Percentiles rank a stretch among this genome's conserved stretches.
phyloP scores from a whole-genome alignment of 2,888 invertebrate species.

The Pseudococcus viburni region DNA sequence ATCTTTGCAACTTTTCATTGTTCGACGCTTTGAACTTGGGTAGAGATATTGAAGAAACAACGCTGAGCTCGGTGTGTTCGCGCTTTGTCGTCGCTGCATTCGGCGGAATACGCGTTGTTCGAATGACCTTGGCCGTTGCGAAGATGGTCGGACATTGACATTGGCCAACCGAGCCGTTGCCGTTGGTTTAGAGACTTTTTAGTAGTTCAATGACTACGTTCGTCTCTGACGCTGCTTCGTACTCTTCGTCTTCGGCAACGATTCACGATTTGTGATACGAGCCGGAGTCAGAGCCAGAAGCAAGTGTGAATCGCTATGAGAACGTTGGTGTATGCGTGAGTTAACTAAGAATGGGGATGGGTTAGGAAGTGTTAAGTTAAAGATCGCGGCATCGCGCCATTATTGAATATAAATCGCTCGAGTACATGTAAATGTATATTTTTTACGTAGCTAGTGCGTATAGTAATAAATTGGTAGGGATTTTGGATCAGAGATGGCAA shows the following conservation, averaged over 20 bases:
- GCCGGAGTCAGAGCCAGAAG: not conserved
- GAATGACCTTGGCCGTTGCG: constrained; percentile 66
- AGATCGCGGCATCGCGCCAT: constrained; percentile 26
- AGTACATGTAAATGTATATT: constrained; percentile 17
- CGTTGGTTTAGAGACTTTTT: constrained; percentile 63
- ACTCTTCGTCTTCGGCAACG: not conserved
- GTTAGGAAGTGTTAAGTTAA: constrained; percentile 15
- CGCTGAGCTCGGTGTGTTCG: not conserved
- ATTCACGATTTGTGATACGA: constrained; percentile 2
- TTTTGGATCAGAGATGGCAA: not conserved
- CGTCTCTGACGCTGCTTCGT: constrained; percentile 49
- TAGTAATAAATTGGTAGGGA: not conserved
- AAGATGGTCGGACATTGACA: constrained; percentile 66
- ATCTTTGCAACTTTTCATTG: constrained; percentile 25
- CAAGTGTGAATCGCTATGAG: not conserved
- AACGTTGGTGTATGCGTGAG: constrained; percentile 19
- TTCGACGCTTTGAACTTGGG: not conserved
- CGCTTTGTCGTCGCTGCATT: constrained; percentile 43
- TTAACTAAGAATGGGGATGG: constrained; percentile 1
- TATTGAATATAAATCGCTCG: constrained; percentile 44
- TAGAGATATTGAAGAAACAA: constrained; percentile 3
- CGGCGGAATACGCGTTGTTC: constrained; percentile 58
- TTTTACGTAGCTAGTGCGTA: not conserved
- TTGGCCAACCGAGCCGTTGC: constrained; percentile 65
- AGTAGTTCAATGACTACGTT: constrained; percentile 66